Conservation (phyloP, 2,797 vertebrate genomes). For the Tapirus indicus region DNA sequence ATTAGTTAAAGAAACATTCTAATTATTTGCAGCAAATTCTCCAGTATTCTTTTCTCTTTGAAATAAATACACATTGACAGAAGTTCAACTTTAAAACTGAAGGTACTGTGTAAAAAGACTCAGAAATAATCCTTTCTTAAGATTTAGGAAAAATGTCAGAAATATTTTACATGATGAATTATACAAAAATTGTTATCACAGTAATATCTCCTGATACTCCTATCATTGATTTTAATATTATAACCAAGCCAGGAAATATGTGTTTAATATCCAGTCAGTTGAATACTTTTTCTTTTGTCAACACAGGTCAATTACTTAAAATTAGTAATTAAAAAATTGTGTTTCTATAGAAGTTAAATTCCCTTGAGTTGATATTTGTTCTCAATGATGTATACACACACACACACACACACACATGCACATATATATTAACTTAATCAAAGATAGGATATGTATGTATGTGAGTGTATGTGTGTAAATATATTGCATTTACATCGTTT, state of each 20-base stretch:
- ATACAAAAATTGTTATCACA: background rate
- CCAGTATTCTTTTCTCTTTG: background rate
- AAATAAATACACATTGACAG: background rate
- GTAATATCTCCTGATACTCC: background rate
- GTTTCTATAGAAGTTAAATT: background rate
- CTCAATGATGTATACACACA: background rate
- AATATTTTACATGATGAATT: background rate
- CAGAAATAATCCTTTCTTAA: background rate
- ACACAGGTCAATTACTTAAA: background rate
- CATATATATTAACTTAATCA: background rate
- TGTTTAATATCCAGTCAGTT: constrained; percentile 43
- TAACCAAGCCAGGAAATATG: background rate
- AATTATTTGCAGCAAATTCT: background rate
- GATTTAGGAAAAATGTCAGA: background rate
- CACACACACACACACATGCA: background rate
- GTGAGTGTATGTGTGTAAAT: background rate
- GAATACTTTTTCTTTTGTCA: background rate
- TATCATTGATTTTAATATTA: constrained; percentile 47
- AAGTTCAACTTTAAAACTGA: constrained; percentile 21
- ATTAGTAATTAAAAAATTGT: background rate
- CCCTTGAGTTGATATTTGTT: background rate
- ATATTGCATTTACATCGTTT: background rate
- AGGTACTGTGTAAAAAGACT: rapidly evolving
- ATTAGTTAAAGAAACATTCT: background rate
- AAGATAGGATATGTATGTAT: background rate